A percentile compares a stretch with the other conserved stretches of the same genome.
These are phyloP conservation scores for Phyllostomus discolor DNA, from an alignment of 2,113 vertebrate species.

Conservation along the genomic window DNA sequence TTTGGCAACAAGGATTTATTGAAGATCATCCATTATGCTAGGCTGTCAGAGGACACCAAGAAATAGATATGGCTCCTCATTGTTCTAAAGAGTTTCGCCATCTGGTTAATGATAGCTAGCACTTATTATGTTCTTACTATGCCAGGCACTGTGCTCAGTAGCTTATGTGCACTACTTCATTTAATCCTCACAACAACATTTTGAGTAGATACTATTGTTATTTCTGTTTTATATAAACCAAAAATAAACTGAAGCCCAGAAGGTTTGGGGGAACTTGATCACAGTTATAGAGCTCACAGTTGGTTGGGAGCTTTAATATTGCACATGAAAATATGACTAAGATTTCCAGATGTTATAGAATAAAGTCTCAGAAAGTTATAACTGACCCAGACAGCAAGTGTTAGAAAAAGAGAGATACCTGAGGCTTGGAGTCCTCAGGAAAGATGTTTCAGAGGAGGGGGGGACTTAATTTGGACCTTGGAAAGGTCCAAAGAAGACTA, in stretches of 20 bases:
- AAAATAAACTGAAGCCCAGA: not conserved
- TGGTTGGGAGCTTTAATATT: not conserved
- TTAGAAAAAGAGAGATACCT: not conserved
- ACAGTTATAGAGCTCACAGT: not conserved
- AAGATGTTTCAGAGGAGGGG: not conserved
- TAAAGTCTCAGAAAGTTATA: not conserved
- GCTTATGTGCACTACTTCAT: not conserved
- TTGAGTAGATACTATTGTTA: not conserved
- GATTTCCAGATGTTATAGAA: not conserved
- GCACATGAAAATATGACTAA: not conserved
- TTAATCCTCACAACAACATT: not conserved
- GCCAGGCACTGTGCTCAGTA: not conserved
- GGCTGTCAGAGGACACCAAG: not conserved
- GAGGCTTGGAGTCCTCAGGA: not conserved
- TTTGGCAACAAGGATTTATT: not conserved
- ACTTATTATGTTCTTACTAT: not conserved
- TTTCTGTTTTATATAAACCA: not conserved
- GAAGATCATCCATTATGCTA: not conserved
- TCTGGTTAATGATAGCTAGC: not conserved
- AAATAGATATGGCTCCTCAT: not conserved
- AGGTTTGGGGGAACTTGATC: not conserved
- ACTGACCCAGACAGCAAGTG: not conserved
- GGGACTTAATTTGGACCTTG: not conserved
- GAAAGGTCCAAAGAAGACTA: not conserved
- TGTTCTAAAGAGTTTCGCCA: not conserved